These are phyloP conservation scores for Latheticus oryzae DNA, from an alignment of 2,888 invertebrate species.

Conservation along the genomic window DNA sequence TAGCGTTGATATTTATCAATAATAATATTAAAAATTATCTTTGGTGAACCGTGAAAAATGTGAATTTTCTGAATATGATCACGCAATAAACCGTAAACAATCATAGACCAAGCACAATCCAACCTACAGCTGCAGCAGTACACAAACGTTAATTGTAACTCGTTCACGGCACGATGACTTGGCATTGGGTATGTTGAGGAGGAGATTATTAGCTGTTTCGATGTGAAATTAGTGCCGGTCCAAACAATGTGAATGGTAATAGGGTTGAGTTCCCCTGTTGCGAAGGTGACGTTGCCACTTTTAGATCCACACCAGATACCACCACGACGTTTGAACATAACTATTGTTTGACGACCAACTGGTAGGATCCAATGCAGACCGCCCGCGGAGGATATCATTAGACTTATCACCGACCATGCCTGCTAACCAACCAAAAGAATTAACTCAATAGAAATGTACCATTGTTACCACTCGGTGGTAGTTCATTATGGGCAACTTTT, in stretches of 20 bases:
- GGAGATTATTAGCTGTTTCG: slow-evolving; percentile 52
- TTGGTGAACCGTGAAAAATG: slow-evolving; percentile 12
- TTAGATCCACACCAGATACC: slow-evolving; percentile 39
- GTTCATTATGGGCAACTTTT: slow-evolving; percentile 36
- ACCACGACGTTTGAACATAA: slow-evolving; percentile 30
- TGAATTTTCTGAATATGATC: slow-evolving; percentile 12
- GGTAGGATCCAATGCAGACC: slow-evolving; percentile 49
- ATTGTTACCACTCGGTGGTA: slow-evolving; percentile 37
- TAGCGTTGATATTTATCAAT: too few species aligned
- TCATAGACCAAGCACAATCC: slow-evolving; percentile 35
- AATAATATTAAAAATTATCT: slow-evolving; percentile 2
- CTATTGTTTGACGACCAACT: slow-evolving; percentile 46
- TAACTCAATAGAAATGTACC: slow-evolving; percentile 41
- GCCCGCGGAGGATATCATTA: slow-evolving; percentile 52
- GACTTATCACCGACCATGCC: slow-evolving; percentile 48
- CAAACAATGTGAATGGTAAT: slow-evolving; percentile 49
- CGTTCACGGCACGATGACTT: slow-evolving; percentile 45
- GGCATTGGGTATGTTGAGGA: slow-evolving; percentile 30
- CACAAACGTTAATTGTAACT: slow-evolving; percentile 42
- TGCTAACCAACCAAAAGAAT: slow-evolving; percentile 50
- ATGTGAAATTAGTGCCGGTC: slow-evolving; percentile 51
- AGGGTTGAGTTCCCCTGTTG: slow-evolving; percentile 47
- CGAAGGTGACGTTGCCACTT: slow-evolving; percentile 44
- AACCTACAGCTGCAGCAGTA: slow-evolving; percentile 33
- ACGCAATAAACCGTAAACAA: slow-evolving; percentile 39